These are phyloP conservation scores for Mungos mungo DNA, from an alignment of 2,113 vertebrate genomes.

Conservation along the genomic window DNA sequence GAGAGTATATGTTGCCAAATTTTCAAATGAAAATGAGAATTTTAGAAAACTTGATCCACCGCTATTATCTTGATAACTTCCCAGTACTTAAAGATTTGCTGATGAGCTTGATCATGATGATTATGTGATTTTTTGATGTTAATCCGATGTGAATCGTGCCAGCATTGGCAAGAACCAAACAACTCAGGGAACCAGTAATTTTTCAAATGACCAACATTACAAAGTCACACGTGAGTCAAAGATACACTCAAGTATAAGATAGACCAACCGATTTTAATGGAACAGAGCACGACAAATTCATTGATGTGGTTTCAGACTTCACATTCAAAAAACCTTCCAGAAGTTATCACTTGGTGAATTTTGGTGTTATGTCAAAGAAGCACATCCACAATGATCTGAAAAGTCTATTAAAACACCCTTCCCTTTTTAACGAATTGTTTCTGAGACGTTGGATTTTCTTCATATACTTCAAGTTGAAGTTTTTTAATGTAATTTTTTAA, in stretches of 20 bases:
- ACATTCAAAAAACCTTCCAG: neutral
- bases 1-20: neutral
- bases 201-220: neutral
- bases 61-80: neutral
- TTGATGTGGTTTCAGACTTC: neutral
- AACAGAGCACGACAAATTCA: neutral
- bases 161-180: neutral
- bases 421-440: neutral
- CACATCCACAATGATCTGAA: neutral
- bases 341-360: neutral
- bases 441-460: neutral
- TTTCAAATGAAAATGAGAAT: neutral
- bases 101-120: neutral
- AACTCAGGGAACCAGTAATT: neutral
- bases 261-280: neutral
- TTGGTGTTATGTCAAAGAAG: slow-evolving; percentile 8
- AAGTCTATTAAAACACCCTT: neutral
- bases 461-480: slow-evolving; percentile 13
- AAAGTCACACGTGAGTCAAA: neutral
- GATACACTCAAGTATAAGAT: neutral
- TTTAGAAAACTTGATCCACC: neutral
- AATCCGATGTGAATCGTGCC: neutral
- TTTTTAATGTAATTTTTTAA: too few relatives aligned
- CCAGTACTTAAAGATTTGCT: neutral
- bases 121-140: neutral